phyloP scores from a whole-genome alignment of 2,888 invertebrate genomes.

The Anagyrus pseudococci region DNA sequence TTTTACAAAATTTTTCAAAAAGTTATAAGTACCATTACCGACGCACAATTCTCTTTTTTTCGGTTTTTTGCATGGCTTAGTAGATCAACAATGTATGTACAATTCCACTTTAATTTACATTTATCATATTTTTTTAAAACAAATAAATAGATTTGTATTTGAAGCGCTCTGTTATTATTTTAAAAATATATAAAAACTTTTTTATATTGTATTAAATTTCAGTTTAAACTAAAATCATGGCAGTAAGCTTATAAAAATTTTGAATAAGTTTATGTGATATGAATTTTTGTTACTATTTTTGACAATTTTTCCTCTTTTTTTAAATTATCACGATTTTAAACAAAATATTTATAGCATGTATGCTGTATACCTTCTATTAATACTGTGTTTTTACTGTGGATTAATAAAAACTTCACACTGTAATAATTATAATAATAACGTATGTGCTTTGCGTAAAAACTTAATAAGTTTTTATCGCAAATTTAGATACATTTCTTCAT shows the following conservation, averaged over 20 bases:
- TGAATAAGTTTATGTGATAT: slow-evolving; percentile 24
- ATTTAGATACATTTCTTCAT: slow-evolving; percentile 17
- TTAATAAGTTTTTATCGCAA: slow-evolving; percentile 5
- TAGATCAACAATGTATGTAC: slow-evolving; percentile 27
- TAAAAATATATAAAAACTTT: slow-evolving; percentile 12
- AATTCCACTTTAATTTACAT: slow-evolving; percentile 23
- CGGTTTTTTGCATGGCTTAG: slow-evolving; percentile 3
- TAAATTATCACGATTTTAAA: neutral
- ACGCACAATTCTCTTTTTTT: slow-evolving; percentile 14
- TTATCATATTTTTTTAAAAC: slow-evolving; percentile 9
- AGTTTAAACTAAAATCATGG: slow-evolving; percentile 21
- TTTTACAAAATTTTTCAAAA: slow-evolving; percentile 22
- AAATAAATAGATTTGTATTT: slow-evolving; percentile 18
- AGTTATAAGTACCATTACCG: slow-evolving; percentile 34
- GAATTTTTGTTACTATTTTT: slow-evolving; percentile 10
- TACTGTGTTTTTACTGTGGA: slow-evolving; percentile 30
- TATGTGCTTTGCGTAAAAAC: slow-evolving; percentile 30
- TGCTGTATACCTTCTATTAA: slow-evolving; percentile 27
- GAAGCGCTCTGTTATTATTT: slow-evolving; percentile 5
- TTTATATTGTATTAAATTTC: slow-evolving; percentile 20
- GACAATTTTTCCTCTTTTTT: slow-evolving; percentile 9
- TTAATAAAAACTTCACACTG: slow-evolving; percentile 27
- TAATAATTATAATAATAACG: slow-evolving; percentile 16
- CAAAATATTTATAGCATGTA: slow-evolving; percentile 14
- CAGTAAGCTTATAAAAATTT: slow-evolving; percentile 22